Evolutionary conservation across 2,888 invertebrate species (phyloP).

Genomic region (Rhyacophila evoluta): DNA sequence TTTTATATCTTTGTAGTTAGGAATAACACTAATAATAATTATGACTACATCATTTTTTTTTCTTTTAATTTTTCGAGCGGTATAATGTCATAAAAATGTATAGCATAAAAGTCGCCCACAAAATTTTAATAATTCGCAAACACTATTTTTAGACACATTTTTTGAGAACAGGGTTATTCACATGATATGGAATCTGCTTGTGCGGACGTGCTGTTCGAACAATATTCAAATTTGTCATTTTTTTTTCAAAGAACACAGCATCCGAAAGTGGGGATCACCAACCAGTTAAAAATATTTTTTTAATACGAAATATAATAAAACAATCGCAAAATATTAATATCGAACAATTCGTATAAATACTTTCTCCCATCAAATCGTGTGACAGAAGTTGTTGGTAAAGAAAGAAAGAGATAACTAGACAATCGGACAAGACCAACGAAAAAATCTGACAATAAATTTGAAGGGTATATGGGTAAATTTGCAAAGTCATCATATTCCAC

Average conservation of each 20-base stretch:
- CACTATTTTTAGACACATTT: neutral
- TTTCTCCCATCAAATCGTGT: no score
- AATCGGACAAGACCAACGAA: no score
- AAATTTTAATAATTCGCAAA: slow-evolving; percentile 4
- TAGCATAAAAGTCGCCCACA: neutral
- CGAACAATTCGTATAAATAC: no score
- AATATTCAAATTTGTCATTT: neutral
- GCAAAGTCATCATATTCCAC: no score
- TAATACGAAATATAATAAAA: no score
- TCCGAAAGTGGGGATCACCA: no score
- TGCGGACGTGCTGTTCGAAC: neutral
- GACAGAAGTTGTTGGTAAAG: no score
- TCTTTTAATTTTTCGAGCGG: neutral
- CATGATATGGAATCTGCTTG: neutral
- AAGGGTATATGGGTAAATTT: no score
- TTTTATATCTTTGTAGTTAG: neutral
- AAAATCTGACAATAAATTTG: no score
- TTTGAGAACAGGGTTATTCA: slow-evolving; percentile 1
- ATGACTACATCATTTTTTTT: neutral
- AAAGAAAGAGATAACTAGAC: no score
- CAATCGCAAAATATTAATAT: no score
- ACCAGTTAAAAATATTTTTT: no score
- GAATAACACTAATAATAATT: neutral
- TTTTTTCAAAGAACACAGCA: neutral
- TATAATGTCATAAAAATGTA: neutral